phyloP scores from a whole-genome alignment of 2,113 vertebrate species.

The Aptenodytes patagonicus region DNA sequence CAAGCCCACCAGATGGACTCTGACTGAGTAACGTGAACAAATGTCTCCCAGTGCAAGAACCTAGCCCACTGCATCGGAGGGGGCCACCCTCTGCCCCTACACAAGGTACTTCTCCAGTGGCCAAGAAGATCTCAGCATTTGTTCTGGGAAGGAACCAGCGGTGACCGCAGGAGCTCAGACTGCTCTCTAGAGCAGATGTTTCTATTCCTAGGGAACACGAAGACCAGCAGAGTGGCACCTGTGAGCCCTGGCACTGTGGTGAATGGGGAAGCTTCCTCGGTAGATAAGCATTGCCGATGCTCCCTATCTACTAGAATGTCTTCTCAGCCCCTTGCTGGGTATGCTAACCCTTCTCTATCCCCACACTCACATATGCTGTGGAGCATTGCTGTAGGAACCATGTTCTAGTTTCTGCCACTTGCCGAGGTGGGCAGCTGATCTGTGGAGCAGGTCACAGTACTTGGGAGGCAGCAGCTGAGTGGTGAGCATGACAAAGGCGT shows the following conservation, averaged over 20 bases:
- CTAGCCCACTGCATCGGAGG: not conserved
- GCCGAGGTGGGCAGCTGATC: constrained; percentile 93
- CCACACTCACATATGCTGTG: constrained; percentile 93
- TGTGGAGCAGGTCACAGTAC: constrained; percentile 96
- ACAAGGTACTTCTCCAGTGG: not conserved
- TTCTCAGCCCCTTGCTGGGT: not conserved
- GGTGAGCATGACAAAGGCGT: constrained; percentile 98
- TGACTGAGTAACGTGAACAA: not conserved
- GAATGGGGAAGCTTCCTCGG: not conserved
- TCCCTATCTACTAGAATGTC: not conserved
- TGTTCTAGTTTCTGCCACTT: constrained; percentile 98
- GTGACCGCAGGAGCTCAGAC: not conserved
- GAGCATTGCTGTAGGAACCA: constrained; percentile 94
- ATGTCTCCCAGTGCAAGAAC: not conserved
- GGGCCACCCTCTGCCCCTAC: not conserved
- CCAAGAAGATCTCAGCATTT: not conserved
- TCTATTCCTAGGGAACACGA: not conserved
- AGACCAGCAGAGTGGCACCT: not conserved
- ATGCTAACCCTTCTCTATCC: not conserved
- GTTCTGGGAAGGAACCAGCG: not conserved
- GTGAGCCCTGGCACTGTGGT: not conserved
- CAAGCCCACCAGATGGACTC: not conserved
- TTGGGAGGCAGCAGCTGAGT: constrained; percentile 93
- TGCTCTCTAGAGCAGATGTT: not conserved
- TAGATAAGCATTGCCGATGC: not conserved